A percentile compares a stretch with the other conserved stretches of the same genome.
Conservation (phyloP, 2,797 vertebrate genomes). For the Pantherophis vulpinus region DNA sequence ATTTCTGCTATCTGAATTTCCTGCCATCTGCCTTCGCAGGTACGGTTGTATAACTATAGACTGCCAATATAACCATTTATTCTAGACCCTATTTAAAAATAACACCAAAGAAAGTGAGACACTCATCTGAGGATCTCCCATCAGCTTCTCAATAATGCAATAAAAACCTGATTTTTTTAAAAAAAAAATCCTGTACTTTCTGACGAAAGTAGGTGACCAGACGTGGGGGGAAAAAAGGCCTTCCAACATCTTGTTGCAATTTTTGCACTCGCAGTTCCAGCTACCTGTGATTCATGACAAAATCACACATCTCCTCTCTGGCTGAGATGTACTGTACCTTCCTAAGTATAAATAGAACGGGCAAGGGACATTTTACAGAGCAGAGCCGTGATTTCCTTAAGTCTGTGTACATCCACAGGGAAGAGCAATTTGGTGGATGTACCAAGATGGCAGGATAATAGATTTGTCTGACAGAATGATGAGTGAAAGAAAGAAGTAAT, state of each 20-base stretch:
- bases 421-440: slow-evolving; percentile 74
- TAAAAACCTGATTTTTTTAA: neutral
- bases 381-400: slow-evolving; percentile 63
- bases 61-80: neutral
- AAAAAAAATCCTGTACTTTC: neutral
- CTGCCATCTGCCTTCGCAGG: neutral
- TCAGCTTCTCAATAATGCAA: neutral
- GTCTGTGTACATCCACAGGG: slow-evolving; percentile 64
- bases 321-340: slow-evolving; percentile 19
- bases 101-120: neutral
- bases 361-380: slow-evolving; percentile 48
- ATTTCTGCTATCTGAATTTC: neutral
- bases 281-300: neutral
- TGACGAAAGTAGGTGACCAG: neutral
- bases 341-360: slow-evolving; percentile 19
- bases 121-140: neutral
- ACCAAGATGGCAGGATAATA: slow-evolving; percentile 73
- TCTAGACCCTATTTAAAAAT: neutral
- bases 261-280: neutral
- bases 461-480: slow-evolving; percentile 84
- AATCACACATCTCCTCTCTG: neutral
- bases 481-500: slow-evolving; percentile 87
- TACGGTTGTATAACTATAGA: neutral
- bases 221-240: neutral
- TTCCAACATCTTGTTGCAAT: neutral